Percentiles rank a stretch among this genome's conserved stretches.
Conservation (phyloP, 2,888 invertebrate species). For the Scaptodrosophila latifasciaeformis region DNA sequence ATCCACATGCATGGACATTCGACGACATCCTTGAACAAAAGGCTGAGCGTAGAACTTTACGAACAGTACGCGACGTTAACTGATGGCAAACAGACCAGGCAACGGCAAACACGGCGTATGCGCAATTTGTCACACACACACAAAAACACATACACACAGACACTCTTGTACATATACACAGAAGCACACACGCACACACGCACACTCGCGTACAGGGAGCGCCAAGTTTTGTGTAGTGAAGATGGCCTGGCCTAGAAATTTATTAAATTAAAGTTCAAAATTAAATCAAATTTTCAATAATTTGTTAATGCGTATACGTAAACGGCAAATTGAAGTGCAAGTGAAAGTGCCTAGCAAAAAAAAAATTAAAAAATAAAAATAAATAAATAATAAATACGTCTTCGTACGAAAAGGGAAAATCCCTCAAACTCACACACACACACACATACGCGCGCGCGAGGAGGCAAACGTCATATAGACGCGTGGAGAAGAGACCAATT, state of each 20-base stretch:
- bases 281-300: conserved; percentile 15
- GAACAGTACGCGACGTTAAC: conserved; percentile 67
- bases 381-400: too few relatives aligned
- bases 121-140: conserved; percentile 20
- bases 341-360: conserved; percentile 53
- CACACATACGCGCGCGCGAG: conserved; percentile 15
- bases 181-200: conserved; percentile 14
- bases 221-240: conserved; percentile 48
- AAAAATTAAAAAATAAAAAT: conserved; percentile 35
- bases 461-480: conserved; percentile 56
- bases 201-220: conserved; percentile 28
- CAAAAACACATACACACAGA: conserved; percentile 17
- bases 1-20: conserved; percentile 41
- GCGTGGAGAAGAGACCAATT: not conserved
- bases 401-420: not conserved
- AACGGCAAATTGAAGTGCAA: conserved; percentile 39
- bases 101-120: conserved; percentile 27
- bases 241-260: conserved; percentile 44
- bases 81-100: conserved; percentile 56
- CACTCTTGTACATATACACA: conserved; percentile 4
- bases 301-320: conserved; percentile 3
- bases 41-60: conserved; percentile 45
- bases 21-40: conserved; percentile 58
- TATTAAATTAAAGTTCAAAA: conserved; percentile 16
- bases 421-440: conserved; percentile 15